Conservation (phyloP, 1,140 invertebrate species). For the Branchinecta lindahli region DNA sequence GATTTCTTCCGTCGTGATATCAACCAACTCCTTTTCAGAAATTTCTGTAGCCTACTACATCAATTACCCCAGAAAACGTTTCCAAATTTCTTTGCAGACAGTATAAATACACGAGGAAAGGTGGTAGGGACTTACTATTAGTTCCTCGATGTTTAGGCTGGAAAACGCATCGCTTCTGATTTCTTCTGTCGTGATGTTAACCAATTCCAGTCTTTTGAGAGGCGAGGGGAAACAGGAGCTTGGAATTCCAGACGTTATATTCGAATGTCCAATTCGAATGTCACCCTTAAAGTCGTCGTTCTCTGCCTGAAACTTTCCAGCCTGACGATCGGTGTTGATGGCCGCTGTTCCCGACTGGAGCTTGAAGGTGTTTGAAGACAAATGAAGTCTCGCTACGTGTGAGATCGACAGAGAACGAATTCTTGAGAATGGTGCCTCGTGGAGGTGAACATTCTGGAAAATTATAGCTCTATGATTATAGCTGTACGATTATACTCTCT, state of each 20-base stretch:
- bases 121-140: background rate
- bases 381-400: background rate
- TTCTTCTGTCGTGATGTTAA: background rate
- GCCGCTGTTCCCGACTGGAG: no score
- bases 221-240: constrained; percentile 4
- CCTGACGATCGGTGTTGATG: no score
- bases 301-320: no score
- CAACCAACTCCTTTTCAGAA: no score
- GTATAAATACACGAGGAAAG: no score
- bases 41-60: no score
- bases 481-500: no score
- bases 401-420: background rate
- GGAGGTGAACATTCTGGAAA: background rate
- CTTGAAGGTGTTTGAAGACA: background rate
- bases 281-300: background rate
- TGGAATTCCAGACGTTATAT: background rate
- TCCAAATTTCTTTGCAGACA: no score
- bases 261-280: background rate
- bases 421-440: background rate
- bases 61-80: no score
- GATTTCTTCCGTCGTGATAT: no score
- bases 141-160: background rate
- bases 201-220: background rate
- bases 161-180: background rate
- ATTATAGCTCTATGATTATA: background rate